Conservation (phyloP, 2,797 vertebrate genomes). For the Chelonia mydas region DNA sequence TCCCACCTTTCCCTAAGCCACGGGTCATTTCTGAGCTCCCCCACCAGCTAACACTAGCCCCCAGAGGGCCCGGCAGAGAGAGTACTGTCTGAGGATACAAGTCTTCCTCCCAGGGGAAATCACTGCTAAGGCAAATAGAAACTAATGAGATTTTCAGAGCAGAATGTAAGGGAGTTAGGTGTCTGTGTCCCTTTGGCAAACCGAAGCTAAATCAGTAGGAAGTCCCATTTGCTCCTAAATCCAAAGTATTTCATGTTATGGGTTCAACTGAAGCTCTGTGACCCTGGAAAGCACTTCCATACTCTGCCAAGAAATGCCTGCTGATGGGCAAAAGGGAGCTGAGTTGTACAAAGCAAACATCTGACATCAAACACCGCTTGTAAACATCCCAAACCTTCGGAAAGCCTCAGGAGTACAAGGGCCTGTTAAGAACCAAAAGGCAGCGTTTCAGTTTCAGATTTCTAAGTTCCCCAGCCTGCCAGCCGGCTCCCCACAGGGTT, state of each 20-base stretch:
- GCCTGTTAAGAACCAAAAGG: background rate
- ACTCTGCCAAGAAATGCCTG: background rate
- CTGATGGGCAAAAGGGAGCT: too few relatives aligned
- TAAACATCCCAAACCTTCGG: background rate
- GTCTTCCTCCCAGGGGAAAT: too few relatives aligned
- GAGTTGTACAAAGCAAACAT: background rate
- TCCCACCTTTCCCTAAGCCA: background rate
- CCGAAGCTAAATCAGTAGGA: too few relatives aligned
- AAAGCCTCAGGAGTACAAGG: background rate
- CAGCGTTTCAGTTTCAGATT: background rate
- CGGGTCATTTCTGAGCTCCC: too few relatives aligned
- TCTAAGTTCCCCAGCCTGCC: background rate
- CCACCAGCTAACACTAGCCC: too few relatives aligned
- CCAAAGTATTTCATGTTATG: background rate
- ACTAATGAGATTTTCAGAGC: background rate
- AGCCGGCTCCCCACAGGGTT: background rate
- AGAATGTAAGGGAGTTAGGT: too few relatives aligned
- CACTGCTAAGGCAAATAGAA: too few relatives aligned
- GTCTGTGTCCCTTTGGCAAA: too few relatives aligned
- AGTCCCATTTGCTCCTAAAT: background rate
- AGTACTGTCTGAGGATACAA: background rate
- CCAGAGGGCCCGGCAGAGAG: background rate
- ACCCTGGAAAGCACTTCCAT: background rate
- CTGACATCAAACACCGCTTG: background rate
- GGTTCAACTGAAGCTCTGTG: background rate